Conservation (phyloP, 2,113 vertebrate genomes). For the Cranoglanis bouderius region DNA sequence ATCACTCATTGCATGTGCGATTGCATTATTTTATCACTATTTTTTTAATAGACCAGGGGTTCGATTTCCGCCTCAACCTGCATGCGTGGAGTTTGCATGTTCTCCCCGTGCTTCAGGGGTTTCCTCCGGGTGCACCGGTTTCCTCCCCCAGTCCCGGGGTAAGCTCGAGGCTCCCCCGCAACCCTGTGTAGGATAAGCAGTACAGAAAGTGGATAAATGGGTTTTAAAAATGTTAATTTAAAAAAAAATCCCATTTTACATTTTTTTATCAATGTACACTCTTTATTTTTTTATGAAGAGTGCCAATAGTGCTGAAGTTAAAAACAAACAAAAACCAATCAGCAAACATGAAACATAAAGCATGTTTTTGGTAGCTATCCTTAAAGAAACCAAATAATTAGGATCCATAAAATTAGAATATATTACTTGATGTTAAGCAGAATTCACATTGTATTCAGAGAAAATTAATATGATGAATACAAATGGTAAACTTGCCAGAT, state of each 20-base stretch:
- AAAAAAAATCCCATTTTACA: not conserved
- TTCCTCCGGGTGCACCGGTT: too few relatives aligned
- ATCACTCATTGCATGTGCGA: not conserved
- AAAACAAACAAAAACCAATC: not conserved
- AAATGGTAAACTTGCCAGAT: not conserved
- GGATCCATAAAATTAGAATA: not conserved
- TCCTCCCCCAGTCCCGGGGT: too few relatives aligned
- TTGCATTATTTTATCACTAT: too few relatives aligned
- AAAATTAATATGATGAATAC: not conserved
- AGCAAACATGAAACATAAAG: not conserved
- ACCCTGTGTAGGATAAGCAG: too few relatives aligned
- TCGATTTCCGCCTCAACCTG: too few relatives aligned
- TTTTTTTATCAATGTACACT: not conserved
- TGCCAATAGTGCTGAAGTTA: not conserved
- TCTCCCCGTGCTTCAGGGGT: too few relatives aligned
- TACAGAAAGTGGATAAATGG: too few relatives aligned
- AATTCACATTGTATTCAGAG: not conserved
- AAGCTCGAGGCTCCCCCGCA: too few relatives aligned
- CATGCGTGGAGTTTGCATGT: too few relatives aligned
- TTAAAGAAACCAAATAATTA: not conserved
- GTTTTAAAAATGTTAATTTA: not conserved
- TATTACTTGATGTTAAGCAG: not conserved
- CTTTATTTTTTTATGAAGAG: not conserved
- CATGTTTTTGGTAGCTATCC: not conserved
- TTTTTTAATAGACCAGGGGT: too few relatives aligned